A percentile compares a stretch with the other conserved stretches of the same genome.
These are phyloP conservation scores for Zaprionus ghesquierei DNA, from an alignment of 1,140 invertebrate species.

Conservation along the genomic window DNA sequence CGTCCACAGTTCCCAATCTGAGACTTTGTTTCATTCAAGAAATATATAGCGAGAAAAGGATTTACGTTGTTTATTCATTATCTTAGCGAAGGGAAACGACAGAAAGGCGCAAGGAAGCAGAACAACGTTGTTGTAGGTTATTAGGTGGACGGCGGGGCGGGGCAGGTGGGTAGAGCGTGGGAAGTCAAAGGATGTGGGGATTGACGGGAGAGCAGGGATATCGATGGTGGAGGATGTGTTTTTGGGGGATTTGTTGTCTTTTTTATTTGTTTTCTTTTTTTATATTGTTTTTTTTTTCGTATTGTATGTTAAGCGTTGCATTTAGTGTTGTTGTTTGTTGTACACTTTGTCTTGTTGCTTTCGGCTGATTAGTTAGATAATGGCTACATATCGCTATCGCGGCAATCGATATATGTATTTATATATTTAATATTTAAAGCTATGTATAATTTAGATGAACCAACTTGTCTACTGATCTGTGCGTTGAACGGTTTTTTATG, in stretches of 20 bases:
- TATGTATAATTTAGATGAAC: slow-evolving; percentile 37
- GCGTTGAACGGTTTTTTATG: slow-evolving; percentile 54
- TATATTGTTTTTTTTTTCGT: slow-evolving; percentile 17
- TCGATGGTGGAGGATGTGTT: slow-evolving; percentile 66
- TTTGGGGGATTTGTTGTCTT: slow-evolving; percentile 61
- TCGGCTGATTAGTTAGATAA: slow-evolving; percentile 26
- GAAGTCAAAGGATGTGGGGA: slow-evolving; percentile 53
- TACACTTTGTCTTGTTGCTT: slow-evolving; percentile 25
- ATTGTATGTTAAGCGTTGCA: slow-evolving; percentile 23
- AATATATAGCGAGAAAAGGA: slow-evolving; percentile 51
- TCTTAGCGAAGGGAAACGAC: slow-evolving; percentile 70
- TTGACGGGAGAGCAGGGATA: slow-evolving; percentile 40
- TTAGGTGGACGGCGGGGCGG: slow-evolving; percentile 3
- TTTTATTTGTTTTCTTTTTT: slow-evolving; percentile 52
- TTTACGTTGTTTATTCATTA: slow-evolving; percentile 2
- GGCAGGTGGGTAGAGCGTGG: slow-evolving; percentile 44
- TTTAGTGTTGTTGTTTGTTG: slow-evolving; percentile 49
- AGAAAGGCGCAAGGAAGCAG: slow-evolving; percentile 48
- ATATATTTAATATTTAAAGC: slow-evolving; percentile 14
- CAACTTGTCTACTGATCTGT: slow-evolving; percentile 68
- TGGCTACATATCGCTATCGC: slow-evolving; percentile 80
- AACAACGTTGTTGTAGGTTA: slow-evolving; percentile 36
- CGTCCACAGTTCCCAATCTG: slow-evolving; percentile 84
- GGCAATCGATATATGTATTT: slow-evolving; percentile 50
- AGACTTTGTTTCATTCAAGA: slow-evolving; percentile 77